phyloP scores from a whole-genome alignment of 2,888 invertebrate genomes.

The Quadriops clusia region DNA sequence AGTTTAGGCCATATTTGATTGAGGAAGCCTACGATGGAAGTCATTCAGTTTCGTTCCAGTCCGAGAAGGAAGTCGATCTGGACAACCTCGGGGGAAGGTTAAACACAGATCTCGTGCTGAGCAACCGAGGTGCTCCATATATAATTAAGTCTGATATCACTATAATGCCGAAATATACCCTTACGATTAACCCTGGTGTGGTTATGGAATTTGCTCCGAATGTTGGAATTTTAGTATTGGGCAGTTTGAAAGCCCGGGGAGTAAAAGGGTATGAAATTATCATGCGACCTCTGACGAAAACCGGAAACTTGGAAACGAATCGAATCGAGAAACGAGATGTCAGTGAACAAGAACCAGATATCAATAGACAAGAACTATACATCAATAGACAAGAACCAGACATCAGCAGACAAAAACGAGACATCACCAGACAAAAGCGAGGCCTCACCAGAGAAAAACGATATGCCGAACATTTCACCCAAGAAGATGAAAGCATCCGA shows the following conservation, averaged over 20 bases:
- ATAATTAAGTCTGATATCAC: conserved; percentile 82
- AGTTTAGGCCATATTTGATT: conserved; percentile 77
- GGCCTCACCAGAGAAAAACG: conserved; percentile 33
- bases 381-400: conserved; percentile 22
- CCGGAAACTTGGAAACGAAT: conserved; percentile 25
- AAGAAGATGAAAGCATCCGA: conserved; percentile 56
- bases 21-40: conserved; percentile 67
- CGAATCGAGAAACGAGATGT: conserved; percentile 36
- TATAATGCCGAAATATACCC: conserved; percentile 84
- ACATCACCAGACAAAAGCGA: background rate
- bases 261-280: conserved; percentile 60
- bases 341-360: conserved; percentile 27
- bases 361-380: conserved; percentile 1
- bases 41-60: conserved; percentile 55
- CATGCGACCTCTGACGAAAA: conserved; percentile 52
- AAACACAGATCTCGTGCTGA: conserved; percentile 51
- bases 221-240: conserved; percentile 90
- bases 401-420: conserved; percentile 27
- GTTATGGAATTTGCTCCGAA: conserved; percentile 89
- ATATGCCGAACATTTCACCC: conserved; percentile 44
- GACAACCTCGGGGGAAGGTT: conserved; percentile 69
- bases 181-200: conserved; percentile 81
- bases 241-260: conserved; percentile 77
- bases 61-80: conserved; percentile 44
- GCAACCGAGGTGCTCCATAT: conserved; percentile 58